Percentiles rank a stretch among this genome's conserved stretches.
Evolutionary conservation across 1,140 invertebrate species (phyloP).

Genomic region (Pachypeltis micranthus): DNA sequence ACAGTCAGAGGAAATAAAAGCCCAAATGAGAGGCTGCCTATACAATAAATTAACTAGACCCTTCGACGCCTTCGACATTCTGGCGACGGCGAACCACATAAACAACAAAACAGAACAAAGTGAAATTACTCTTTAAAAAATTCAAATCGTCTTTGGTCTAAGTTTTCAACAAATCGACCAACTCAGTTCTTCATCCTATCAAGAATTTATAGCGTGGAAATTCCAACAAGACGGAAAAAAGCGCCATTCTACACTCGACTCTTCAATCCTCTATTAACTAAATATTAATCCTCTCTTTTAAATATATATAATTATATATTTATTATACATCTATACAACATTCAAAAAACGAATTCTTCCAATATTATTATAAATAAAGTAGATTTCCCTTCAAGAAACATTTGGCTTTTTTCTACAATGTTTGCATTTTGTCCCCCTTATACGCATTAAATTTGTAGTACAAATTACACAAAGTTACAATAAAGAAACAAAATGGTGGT

Average conservation of each 20-base stretch:
- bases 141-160: not conserved
- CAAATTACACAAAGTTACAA: no score
- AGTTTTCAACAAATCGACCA: not conserved
- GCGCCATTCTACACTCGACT: not conserved
- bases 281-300: constrained; percentile 1
- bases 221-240: not conserved
- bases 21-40: no score
- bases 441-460: no score
- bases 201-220: not conserved
- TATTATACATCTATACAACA: constrained; percentile 5
- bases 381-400: not conserved
- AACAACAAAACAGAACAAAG: no score
- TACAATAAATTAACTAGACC: no score
- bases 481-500: not conserved
- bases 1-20: not conserved
- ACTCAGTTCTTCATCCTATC: not conserved
- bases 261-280: not conserved
- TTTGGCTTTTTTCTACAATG: not conserved
- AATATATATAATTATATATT: constrained; percentile 6
- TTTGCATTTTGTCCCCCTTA: not conserved
- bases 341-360: not conserved
- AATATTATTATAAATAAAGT: not conserved
- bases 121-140: no score
- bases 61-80: no score
- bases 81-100: no score